A percentile compares a stretch with the other conserved stretches of the same genome.
Evolutionary conservation across 2,888 invertebrate genomes (phyloP).

Genomic region (Pinctada fucata): DNA sequence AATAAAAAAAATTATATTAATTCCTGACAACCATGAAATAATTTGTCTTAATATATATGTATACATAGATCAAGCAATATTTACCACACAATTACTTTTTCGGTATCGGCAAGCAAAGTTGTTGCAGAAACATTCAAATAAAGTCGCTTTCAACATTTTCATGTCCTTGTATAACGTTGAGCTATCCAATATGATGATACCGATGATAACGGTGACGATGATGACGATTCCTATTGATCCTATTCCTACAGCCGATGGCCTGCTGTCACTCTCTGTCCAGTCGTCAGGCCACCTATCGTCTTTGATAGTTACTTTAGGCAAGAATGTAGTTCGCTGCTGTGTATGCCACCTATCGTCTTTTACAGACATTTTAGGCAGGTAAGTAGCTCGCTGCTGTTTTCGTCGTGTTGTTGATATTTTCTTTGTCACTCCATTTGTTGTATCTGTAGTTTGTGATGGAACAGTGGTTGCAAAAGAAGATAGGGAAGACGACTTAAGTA

Average conservation of each 20-base stretch:
- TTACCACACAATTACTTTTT: background rate
- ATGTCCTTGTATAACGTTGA: conserved; percentile 22
- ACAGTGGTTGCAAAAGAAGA: too few relatives aligned
- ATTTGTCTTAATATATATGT: too few relatives aligned
- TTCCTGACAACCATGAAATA: too few relatives aligned
- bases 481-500: too few relatives aligned
- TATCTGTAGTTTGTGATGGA: too few relatives aligned
- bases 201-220: conserved; percentile 24
- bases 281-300: background rate
- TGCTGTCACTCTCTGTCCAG: conserved; percentile 24
- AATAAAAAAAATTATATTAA: too few relatives aligned
- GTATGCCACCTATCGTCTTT: too few relatives aligned
- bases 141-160: conserved; percentile 7
- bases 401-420: too few relatives aligned
- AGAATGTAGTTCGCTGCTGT: background rate
- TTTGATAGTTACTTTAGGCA: background rate
- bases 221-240: conserved; percentile 29
- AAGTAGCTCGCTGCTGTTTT: too few relatives aligned
- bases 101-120: background rate
- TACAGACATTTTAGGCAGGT: too few relatives aligned
- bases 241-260: conserved; percentile 32
- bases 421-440: too few relatives aligned
- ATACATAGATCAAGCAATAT: too few relatives aligned
- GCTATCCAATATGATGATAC: conserved; percentile 27
- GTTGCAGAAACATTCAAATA: background rate